A percentile compares a stretch with the other conserved stretches of the same genome.
Conservation (phyloP, 1,140 invertebrate species). For the Drosophila repleta region DNA sequence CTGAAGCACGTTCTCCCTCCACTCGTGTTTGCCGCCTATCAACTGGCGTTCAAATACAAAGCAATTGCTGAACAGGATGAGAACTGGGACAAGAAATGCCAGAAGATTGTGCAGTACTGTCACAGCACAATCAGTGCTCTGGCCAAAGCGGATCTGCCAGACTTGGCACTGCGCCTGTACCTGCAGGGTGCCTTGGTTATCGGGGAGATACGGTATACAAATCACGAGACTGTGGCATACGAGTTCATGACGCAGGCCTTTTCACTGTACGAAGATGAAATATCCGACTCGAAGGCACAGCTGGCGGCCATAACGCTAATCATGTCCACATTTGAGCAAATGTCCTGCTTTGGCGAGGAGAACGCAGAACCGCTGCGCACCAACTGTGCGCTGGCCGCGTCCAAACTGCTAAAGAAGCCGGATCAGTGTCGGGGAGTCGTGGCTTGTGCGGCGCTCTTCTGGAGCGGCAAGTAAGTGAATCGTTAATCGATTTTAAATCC, state of each 20-base stretch:
- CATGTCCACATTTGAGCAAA: slow-evolving; percentile 97
- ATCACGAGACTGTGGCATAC: slow-evolving; percentile 98
- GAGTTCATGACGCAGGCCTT: slow-evolving; percentile 99
- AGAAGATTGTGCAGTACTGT: slow-evolving; percentile 99
- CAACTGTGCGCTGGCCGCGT: slow-evolving; percentile 96
- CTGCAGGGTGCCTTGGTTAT: slow-evolving; percentile 97
- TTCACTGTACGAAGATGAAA: slow-evolving; percentile 99
- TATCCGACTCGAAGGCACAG: slow-evolving; percentile 98
- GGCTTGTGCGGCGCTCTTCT: slow-evolving; percentile 97
- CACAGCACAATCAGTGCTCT: slow-evolving; percentile 96
- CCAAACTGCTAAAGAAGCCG: slow-evolving; percentile 98
- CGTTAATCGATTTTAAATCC: no score
- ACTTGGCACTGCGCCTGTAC: slow-evolving; percentile 96
- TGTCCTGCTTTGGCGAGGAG: slow-evolving; percentile 96
- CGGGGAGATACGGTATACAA: slow-evolving; percentile 95
- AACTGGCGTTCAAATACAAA: slow-evolving; percentile 94
- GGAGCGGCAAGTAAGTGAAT: slow-evolving; percentile 91
- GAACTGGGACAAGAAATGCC: slow-evolving; percentile 99
- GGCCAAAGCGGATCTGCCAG: slow-evolving; percentile 96
- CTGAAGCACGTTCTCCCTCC: slow-evolving; percentile 97
- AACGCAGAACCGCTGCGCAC: slow-evolving; percentile 98
- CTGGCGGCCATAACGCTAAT: slow-evolving; percentile 97
- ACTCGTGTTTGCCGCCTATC: slow-evolving; percentile 97
- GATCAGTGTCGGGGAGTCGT: slow-evolving; percentile 97
- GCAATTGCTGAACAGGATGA: slow-evolving; percentile 92